Evolutionary conservation across 2,888 invertebrate genomes (phyloP).

Genomic region (Hydrotaea diabolus): DNA sequence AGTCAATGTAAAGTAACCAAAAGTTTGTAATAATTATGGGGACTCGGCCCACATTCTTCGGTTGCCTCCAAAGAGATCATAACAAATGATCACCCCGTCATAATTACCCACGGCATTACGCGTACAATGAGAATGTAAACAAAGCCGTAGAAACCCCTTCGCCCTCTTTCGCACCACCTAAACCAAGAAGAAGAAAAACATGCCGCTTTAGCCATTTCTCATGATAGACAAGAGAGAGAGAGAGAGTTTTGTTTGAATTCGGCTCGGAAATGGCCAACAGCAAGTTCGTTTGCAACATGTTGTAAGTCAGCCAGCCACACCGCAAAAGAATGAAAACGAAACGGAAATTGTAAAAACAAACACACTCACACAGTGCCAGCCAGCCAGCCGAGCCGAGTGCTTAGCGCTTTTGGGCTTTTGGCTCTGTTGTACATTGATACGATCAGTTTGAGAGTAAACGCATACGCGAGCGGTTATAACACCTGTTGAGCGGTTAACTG

Average conservation of each 20-base stretch:
- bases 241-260: background rate
- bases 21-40: background rate
- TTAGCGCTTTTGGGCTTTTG: constrained; percentile 52
- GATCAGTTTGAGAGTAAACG: constrained; percentile 79
- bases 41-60: background rate
- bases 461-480: constrained; percentile 78
- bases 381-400: background rate
- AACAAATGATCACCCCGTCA: constrained; percentile 60
- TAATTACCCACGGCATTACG: constrained; percentile 61
- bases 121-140: constrained; percentile 50
- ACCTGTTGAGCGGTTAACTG: constrained; percentile 73
- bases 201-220: constrained; percentile 42
- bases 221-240: constrained; percentile 5
- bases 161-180: background rate
- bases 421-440: constrained; percentile 61
- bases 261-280: background rate
- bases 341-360: constrained; percentile 64
- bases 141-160: constrained; percentile 31
- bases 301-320: constrained; percentile 41
- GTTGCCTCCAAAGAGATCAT: constrained; percentile 7
- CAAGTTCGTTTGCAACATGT: constrained; percentile 56
- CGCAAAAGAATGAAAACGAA: constrained; percentile 63
- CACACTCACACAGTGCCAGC: constrained; percentile 25
- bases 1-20: background rate
- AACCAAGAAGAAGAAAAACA: constrained; percentile 30